A percentile compares a stretch with the other conserved stretches of the same genome.
Conservation (phyloP, 2,113 vertebrate species). For the Spea bombifrons region DNA sequence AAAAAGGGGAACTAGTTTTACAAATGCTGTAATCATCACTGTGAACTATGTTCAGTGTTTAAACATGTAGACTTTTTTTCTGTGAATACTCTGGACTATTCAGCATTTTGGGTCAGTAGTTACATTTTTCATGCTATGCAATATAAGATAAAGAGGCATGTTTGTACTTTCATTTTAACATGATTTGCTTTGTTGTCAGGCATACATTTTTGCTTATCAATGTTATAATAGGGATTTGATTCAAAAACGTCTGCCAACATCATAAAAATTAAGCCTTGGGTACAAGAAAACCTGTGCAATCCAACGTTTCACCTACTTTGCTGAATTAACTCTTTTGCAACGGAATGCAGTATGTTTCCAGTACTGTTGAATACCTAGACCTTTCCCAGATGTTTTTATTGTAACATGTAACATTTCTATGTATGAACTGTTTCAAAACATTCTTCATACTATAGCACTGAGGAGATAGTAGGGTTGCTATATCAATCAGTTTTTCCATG, state of each 20-base stretch:
- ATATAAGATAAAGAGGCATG: not conserved
- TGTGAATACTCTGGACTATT: not conserved
- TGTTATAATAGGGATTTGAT: not conserved
- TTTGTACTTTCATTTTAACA: not conserved
- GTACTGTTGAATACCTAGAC: too few species aligned
- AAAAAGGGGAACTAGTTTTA: not conserved
- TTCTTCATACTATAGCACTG: too few species aligned
- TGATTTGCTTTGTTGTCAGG: not conserved
- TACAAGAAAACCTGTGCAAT: not conserved
- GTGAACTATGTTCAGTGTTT: not conserved
- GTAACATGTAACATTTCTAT: too few species aligned
- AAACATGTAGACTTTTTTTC: not conserved
- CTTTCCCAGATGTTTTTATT: too few species aligned
- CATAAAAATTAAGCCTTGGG: not conserved
- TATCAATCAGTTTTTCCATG: too few species aligned
- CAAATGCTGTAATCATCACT: not conserved
- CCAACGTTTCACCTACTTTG: too few species aligned
- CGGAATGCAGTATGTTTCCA: too few species aligned
- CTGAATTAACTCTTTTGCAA: too few species aligned
- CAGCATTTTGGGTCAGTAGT: slow-evolving; percentile 10
- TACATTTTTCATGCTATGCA: slow-evolving; percentile 28
- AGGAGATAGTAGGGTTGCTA: too few species aligned
- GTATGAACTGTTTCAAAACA: too few species aligned
- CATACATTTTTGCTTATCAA: not conserved
- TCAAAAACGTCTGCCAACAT: not conserved